A percentile compares a stretch with the other conserved stretches of the same genome.
phyloP scores from a whole-genome alignment of 2,888 invertebrate species.

The Caradrina kadenii region DNA sequence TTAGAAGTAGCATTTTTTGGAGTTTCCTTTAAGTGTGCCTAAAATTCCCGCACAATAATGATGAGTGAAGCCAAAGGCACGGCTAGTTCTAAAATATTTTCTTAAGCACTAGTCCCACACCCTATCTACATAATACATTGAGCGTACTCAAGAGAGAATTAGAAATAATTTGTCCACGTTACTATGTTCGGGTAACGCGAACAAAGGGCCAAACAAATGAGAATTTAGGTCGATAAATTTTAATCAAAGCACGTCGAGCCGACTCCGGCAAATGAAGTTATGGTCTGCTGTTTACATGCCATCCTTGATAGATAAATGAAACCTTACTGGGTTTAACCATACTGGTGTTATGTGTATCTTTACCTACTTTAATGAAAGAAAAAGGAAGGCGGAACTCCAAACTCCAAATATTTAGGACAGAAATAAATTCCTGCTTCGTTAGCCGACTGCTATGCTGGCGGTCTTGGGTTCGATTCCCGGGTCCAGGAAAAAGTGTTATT shows the following conservation, averaged over 20 bases:
- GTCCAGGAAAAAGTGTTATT: no score
- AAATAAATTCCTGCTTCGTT: no score
- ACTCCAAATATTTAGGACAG: background rate
- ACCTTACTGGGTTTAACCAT: constrained; percentile 26
- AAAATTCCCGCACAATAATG: no score
- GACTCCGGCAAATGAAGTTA: constrained; percentile 74
- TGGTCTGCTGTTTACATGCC: constrained; percentile 69
- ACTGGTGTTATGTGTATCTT: constrained; percentile 12
- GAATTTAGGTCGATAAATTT: constrained; percentile 79
- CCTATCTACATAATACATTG: constrained; percentile 47
- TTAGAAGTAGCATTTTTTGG: no score
- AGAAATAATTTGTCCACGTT: constrained; percentile 62
- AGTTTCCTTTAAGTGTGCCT: no score
- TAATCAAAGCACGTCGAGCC: constrained; percentile 73
- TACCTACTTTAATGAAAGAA: background rate
- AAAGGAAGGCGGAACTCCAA: background rate
- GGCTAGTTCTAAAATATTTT: constrained; percentile 12
- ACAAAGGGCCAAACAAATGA: constrained; percentile 70
- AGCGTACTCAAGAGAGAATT: constrained; percentile 46
- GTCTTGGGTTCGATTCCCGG: no score
- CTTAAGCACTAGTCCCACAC: constrained; percentile 6
- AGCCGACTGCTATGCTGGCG: no score
- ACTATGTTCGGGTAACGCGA: constrained; percentile 55
- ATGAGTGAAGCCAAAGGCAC: no score
- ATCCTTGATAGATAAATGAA: constrained; percentile 64